Percentiles rank a stretch among this genome's conserved stretches.
These are phyloP conservation scores for Abramis brama DNA, from an alignment of 2,113 vertebrate species.

Conservation along the genomic window DNA sequence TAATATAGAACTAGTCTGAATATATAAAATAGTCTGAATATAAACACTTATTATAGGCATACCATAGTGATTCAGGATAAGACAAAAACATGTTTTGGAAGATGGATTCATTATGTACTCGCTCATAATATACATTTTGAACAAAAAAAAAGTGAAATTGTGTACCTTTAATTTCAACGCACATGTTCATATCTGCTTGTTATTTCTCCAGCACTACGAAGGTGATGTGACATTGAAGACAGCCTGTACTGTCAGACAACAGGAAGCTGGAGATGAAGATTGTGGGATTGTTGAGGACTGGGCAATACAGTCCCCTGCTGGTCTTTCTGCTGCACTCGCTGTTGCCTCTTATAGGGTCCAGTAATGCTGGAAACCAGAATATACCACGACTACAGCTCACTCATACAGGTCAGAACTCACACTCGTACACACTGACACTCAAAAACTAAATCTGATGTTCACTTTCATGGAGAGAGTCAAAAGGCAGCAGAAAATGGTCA, in stretches of 20 bases:
- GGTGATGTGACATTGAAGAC: conserved; percentile 55
- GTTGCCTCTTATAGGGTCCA: conserved; percentile 56
- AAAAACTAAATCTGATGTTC: background rate
- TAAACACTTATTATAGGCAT: too few relatives aligned
- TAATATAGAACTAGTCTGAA: too few relatives aligned
- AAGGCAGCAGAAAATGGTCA: background rate
- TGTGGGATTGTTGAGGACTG: conserved; percentile 43
- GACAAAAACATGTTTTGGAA: too few relatives aligned
- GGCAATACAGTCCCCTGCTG: background rate
- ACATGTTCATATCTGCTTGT: background rate
- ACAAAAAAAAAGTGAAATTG: too few relatives aligned
- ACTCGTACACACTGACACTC: background rate
- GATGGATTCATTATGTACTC: too few relatives aligned
- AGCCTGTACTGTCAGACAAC: background rate
- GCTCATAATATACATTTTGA: too few relatives aligned
- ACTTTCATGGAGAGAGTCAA: background rate
- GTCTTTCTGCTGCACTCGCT: conserved; percentile 44
- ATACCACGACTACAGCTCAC: conserved; percentile 68
- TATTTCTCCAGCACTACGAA: conserved; percentile 17
- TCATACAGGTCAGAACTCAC: conserved; percentile 69
- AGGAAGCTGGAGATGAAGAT: conserved; percentile 51
- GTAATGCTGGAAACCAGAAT: conserved; percentile 57
- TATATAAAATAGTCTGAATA: too few relatives aligned
- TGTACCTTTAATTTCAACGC: background rate
- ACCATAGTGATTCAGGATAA: too few relatives aligned